These are phyloP conservation scores for Poicephalus gulielmi DNA, from an alignment of 2,113 vertebrate species.

Conservation along the genomic window DNA sequence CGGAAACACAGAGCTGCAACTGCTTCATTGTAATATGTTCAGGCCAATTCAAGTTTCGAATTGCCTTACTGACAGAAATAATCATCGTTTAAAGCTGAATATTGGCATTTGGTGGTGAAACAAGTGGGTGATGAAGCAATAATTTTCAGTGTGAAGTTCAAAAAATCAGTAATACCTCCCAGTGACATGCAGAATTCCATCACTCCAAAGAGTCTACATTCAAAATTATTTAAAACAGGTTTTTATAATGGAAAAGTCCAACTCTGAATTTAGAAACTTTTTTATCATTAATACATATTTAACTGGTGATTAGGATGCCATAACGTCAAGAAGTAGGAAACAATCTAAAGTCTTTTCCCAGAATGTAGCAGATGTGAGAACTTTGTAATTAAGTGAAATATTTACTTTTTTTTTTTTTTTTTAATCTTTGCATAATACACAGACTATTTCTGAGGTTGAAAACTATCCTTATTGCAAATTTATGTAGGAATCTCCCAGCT, in stretches of 20 bases:
- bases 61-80: neutral
- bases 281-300: neutral
- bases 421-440: neutral
- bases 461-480: neutral
- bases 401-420: neutral
- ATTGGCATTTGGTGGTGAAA: neutral
- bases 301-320: neutral
- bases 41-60: neutral
- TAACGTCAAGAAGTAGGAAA: neutral
- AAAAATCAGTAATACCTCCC: neutral
- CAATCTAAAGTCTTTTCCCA: neutral
- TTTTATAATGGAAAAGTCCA: neutral
- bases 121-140: neutral
- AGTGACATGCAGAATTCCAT: neutral
- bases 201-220: neutral
- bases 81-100: neutral
- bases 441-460: neutral
- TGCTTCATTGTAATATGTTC: neutral
- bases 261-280: neutral
- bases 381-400: neutral
- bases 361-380: neutral
- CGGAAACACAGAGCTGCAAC: neutral
- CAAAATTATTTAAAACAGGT: neutral
- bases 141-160: neutral
- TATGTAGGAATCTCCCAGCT: neutral